Evolutionary conservation across 2,113 vertebrate species (phyloP), one percentile per base, ranked within the genome.

Genomic region (Spea bombifrons): DNA sequence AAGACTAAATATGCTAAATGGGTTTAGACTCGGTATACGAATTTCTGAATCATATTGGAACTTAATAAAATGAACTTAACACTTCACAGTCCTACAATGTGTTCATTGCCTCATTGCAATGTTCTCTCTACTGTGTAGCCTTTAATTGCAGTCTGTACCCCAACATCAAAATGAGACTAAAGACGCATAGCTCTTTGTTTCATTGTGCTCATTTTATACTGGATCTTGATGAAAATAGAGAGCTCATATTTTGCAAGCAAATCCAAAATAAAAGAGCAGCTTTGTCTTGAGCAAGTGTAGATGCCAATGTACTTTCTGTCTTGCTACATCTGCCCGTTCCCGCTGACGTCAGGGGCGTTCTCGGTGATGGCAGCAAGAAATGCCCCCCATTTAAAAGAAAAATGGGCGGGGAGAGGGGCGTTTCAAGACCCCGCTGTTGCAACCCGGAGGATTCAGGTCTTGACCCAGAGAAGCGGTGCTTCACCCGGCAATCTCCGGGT

Each of bases 21-120:
- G 7, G 48, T 70, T 70, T 64, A 64, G 76, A n/a, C 50, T 71
- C 68, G 12, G 46, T n/a, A 49, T 74, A 74, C 64, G 64, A 74
- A 74, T 63, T 74, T 63, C 46, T 7, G 53, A 74, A 49, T 74
- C 64, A 57, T 47, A 30, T 57, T 49, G n/a, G 16, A 47, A 73
- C 55, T 63, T 9, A 17, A 63, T 64, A 74, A 63, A 73, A 53
- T 73, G 69, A 30, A 43, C 49, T 55, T 13, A 15, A 53, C 71
- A 72, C 59, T 10, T 59, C 55, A 55, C 52, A 72, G 55, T 57
- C 55, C 30, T 30, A 30, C 30, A 30, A 30, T 2, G 30, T 30
- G 30, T 30, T 2, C n/a, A n/a, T n/a, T n/a, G 57, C 70, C 57
- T 72, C 57, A 10, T 46, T 57, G 30, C 30, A 72, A 57, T 5